Evolutionary conservation across 2,113 vertebrate genomes (phyloP).

Genomic region (Morone saxatilis): DNA sequence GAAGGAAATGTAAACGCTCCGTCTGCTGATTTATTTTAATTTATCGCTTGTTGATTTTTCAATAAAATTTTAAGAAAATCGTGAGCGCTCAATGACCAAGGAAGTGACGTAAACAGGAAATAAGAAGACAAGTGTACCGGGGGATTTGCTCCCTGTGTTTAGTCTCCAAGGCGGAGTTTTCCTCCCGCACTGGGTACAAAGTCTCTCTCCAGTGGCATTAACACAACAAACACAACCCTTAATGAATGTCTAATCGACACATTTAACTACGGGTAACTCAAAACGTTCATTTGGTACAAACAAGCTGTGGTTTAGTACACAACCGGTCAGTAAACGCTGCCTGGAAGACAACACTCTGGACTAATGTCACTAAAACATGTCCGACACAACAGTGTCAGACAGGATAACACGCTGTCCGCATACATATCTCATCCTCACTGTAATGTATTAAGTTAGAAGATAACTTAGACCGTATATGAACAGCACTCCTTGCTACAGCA

Average conservation of each 20-base stretch:
- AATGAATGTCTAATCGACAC: rapidly evolving
- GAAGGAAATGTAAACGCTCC: no score
- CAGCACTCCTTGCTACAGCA: not conserved
- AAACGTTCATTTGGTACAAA: rapidly evolving
- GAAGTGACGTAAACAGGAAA: constrained; percentile 32
- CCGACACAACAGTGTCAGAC: no score
- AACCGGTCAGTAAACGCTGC: not conserved
- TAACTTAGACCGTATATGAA: not conserved
- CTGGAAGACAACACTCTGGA: rapidly evolving
- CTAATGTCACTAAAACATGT: not conserved
- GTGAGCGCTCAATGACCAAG: not conserved
- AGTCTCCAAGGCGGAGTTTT: not conserved
- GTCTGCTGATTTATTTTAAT: not conserved
- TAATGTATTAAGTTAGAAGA: not conserved
- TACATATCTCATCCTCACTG: rapidly evolving
- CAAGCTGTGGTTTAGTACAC: rapidly evolving
- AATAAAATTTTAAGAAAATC: not conserved
- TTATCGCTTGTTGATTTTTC: not conserved
- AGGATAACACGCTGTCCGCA: not conserved
- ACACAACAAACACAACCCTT: rapidly evolving
- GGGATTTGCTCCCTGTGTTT: rapidly evolving
- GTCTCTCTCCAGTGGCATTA: not conserved
- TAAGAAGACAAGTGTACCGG: rapidly evolving
- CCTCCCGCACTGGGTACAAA: rapidly evolving
- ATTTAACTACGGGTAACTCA: rapidly evolving